Base-by-base conservation (phyloP, 2,888 invertebrate species). In the Epiperipatus broadwayi region DNA sequence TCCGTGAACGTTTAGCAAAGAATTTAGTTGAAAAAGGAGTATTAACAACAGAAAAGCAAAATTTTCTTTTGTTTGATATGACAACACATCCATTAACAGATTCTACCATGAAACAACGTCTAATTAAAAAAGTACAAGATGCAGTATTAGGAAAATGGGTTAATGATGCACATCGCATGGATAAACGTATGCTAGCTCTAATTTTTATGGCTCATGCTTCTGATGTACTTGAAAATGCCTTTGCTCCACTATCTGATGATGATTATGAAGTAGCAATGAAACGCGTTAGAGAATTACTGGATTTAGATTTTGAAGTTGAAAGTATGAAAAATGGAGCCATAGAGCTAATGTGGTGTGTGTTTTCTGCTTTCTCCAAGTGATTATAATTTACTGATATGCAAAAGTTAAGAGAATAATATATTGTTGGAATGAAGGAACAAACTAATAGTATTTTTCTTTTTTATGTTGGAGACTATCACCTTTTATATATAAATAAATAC, bases 11-110 rank as follows among this genome's bases (percentile, higher is more conserved):
- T 54, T 70, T 99, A 57, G 97, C 97, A 32, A 99, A 99, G 64
- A 97, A 95, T 67, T 71, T 99, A 52, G 95, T 95, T 25, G 97
- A 99, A 61, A 99, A 99, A 62, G 95, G 95, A 48, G 93, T 97
- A 29, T 71, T 95, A 49, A 93, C 95, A 44, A 97, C 95, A 42
- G 95, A 97, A 62, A 97, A 95, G 66, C 95, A 97, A 65, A 97
- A 99, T 63, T 99, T 99, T 64, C 69, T 99, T 52, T 69, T 99
- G 41, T 99, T 99, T 61, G 97, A 99, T 66, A 99, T 99, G 93
- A 99, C 97, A 39, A 97, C 97, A 51, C 97, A 99, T 69, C 97
- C 97, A 28, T 69, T 99, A 44, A 87, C 83, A 46, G 93, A 97
- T 60, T 83, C 84, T 63, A 72, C 78, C 49, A 77, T 85, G 39